Percentiles rank a stretch among this genome's conserved stretches.
phyloP scores from a whole-genome alignment of 1,140 invertebrate species.

The Diploscapter pachys region DNA sequence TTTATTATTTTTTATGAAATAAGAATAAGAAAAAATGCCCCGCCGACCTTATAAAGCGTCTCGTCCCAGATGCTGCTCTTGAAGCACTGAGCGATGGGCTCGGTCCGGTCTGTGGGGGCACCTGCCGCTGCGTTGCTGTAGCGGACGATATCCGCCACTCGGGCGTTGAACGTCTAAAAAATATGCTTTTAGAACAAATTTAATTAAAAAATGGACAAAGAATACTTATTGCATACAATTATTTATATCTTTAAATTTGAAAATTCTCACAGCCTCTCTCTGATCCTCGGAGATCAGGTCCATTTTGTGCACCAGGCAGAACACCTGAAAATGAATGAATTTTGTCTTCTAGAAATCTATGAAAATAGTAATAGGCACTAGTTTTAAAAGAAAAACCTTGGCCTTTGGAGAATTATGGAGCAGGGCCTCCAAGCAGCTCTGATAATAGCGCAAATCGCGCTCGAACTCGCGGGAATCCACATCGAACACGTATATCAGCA shows the following conservation, averaged over 20 bases:
- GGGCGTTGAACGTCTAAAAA: too few relatives aligned
- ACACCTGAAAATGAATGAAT: constrained; percentile 65
- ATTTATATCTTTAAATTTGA: too few relatives aligned
- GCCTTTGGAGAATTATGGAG: constrained; percentile 92
- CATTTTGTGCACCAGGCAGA: constrained; percentile 98
- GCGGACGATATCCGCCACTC: constrained; percentile 9
- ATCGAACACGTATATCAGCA: constrained; percentile 98
- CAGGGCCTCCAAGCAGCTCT: constrained; percentile 90
- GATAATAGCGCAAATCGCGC: constrained; percentile 69
- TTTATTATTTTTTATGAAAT: constrained; percentile 1
- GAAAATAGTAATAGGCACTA: too few relatives aligned
- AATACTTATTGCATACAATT: too few relatives aligned
- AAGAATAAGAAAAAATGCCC: constrained; percentile 59
- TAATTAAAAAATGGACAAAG: too few relatives aligned
- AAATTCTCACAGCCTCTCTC: constrained; percentile 70
- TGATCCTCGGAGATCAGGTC: constrained; percentile 94
- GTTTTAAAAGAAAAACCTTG: constrained; percentile 64
- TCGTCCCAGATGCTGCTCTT: constrained; percentile 99
- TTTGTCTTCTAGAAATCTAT: too few relatives aligned
- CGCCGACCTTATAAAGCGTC: constrained; percentile 81
- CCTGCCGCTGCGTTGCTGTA: constrained; percentile 18
- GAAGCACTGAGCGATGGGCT: constrained; percentile 74
- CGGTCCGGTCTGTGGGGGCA: neutral
- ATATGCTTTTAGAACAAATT: constrained; percentile 14
- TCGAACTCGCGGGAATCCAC: constrained; percentile 94